phyloP scores from a whole-genome alignment of 2,797 vertebrate genomes.

The Aldrovandia affinis region DNA sequence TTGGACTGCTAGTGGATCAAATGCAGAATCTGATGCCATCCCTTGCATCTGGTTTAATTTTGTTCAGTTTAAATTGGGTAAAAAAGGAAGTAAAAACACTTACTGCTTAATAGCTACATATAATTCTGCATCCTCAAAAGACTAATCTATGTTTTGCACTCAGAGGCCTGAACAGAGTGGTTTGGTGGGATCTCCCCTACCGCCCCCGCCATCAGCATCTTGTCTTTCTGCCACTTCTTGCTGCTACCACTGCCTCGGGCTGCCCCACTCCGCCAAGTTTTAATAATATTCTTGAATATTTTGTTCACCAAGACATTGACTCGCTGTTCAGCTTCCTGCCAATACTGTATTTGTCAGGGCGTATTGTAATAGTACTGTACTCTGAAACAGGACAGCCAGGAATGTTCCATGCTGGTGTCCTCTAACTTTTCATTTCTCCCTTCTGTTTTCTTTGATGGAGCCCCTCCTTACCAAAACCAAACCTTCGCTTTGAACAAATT shows the following conservation, averaged over 20 bases:
- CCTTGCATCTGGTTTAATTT: too few species aligned
- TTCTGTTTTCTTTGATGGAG: background rate
- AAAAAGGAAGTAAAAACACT: too few species aligned
- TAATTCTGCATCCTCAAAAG: too few species aligned
- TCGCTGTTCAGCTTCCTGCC: background rate
- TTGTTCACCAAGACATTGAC: background rate
- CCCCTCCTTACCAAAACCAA: background rate
- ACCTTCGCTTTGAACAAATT: background rate
- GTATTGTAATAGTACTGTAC: background rate
- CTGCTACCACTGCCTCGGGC: background rate
- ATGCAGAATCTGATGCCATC: too few species aligned
- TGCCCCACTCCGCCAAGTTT: background rate
- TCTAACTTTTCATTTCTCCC: background rate
- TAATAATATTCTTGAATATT: background rate
- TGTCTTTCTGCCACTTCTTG: background rate
- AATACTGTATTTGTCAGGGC: background rate
- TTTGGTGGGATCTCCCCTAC: too few species aligned
- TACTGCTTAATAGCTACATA: too few species aligned
- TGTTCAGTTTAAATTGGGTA: too few species aligned
- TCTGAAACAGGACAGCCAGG: background rate
- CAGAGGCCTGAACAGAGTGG: too few species aligned
- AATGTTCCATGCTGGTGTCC: background rate
- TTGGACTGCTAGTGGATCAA: too few species aligned
- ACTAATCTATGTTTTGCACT: too few species aligned
- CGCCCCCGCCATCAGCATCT: too few species aligned